phyloP scores from a whole-genome alignment of 2,113 vertebrate genomes.

The Oreochromis spilurus region DNA sequence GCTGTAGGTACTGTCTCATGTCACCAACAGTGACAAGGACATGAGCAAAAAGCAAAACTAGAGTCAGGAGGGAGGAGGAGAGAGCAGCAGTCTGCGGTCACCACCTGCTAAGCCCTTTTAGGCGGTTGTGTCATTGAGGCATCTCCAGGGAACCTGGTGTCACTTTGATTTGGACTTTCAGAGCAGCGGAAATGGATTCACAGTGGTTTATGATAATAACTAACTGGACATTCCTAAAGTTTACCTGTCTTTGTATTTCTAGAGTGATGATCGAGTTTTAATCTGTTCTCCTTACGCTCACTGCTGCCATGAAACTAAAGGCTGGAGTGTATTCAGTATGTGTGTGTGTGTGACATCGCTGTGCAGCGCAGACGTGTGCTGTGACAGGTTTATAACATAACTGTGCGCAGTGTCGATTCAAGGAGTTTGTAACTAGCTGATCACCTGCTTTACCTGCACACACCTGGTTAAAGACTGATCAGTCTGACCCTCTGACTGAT shows the following conservation, averaged over 20 bases:
- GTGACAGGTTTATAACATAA: neutral
- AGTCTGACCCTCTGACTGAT: neutral
- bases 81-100: neutral
- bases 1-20: neutral
- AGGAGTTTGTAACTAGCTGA: neutral
- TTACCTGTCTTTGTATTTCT: neutral
- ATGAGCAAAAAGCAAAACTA: neutral
- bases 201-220: neutral
- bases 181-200: neutral
- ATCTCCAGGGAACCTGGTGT: accelerated
- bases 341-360: neutral
- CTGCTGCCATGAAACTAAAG: neutral
- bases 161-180: neutral
- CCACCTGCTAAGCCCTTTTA: accelerated
- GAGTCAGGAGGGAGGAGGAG: neutral
- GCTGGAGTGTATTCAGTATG: neutral
- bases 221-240: neutral
- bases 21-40: neutral
- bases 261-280: neutral
- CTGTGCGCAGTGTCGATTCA: neutral
- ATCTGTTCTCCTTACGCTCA: neutral
- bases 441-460: neutral
- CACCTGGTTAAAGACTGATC: neutral
- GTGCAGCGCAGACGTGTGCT: neutral
- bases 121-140: neutral